Conservation (phyloP, 2,888 invertebrate species). For the Euzetes globulus region DNA sequence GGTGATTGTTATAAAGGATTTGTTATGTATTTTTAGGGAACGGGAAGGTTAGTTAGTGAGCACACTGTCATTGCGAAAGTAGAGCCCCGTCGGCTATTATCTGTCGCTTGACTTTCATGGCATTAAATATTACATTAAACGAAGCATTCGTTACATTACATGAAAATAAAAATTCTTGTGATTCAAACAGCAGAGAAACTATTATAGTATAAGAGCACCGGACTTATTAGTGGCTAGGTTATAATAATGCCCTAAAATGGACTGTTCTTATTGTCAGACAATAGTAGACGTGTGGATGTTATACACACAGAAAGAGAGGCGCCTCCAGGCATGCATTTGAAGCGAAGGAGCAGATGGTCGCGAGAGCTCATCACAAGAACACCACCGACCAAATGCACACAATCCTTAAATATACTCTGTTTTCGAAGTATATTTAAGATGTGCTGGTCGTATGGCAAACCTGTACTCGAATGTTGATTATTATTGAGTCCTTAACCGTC, state of each 20-base stretch:
- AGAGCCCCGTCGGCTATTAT: no score
- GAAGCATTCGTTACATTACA: no score
- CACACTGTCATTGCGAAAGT: no score
- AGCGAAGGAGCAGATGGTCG: slow-evolving; percentile 10
- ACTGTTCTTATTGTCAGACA: background rate
- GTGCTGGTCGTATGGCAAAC: background rate
- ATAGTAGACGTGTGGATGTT: background rate
- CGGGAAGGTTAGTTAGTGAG: no score
- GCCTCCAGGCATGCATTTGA: background rate
- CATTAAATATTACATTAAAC: no score
- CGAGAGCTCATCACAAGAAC: background rate
- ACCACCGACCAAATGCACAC: background rate
- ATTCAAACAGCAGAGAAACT: no score
- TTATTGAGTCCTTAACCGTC: no score
- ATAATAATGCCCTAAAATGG: background rate
- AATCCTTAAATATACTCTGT: background rate
- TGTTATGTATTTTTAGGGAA: no score
- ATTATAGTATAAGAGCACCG: no score
- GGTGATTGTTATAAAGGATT: no score
- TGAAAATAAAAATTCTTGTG: no score
- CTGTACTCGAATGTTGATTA: background rate
- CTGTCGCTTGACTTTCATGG: no score
- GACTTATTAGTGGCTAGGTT: background rate
- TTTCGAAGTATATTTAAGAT: background rate
- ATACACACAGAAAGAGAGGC: background rate